phyloP scores from a whole-genome alignment of 2,797 vertebrate genomes.

The Cercopithecus petaurista region DNA sequence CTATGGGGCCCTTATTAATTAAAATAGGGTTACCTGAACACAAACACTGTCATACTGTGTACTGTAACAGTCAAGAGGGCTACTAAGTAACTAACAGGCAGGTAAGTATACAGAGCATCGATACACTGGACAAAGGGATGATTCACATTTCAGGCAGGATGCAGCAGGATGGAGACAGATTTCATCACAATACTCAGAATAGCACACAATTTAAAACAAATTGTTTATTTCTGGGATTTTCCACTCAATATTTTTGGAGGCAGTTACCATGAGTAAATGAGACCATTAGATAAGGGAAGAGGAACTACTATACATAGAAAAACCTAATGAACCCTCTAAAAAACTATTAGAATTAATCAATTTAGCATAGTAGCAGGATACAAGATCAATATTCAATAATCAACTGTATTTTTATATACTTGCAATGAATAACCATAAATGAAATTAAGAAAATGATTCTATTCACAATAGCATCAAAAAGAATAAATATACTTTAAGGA shows the following conservation, averaged over 20 bases:
- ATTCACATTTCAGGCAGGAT: not conserved
- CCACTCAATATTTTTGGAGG: not conserved
- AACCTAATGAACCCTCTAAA: not conserved
- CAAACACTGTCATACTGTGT: not conserved
- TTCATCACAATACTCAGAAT: not conserved
- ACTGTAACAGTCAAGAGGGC: not conserved
- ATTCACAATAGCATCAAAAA: not conserved
- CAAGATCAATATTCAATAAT: not conserved
- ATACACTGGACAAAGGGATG: not conserved
- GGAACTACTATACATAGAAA: not conserved
- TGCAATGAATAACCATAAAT: not conserved
- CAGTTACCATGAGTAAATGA: not conserved
- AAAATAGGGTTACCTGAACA: not conserved
- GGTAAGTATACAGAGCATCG: not conserved
- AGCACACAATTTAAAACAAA: not conserved
- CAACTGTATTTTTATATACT: not conserved
- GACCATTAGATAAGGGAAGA: not conserved
- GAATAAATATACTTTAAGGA: not conserved
- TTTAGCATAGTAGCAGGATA: not conserved
- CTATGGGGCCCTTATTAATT: not conserved
- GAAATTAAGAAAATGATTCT: not conserved
- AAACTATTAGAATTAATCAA: not conserved
- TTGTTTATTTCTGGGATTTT: not conserved
- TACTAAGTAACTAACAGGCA: not conserved
- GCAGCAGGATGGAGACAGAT: not conserved